Percentiles rank a stretch among this genome's conserved stretches.
These are phyloP conservation scores for Mola mola DNA, from an alignment of 2,113 vertebrate genomes.

Conservation along the genomic window DNA sequence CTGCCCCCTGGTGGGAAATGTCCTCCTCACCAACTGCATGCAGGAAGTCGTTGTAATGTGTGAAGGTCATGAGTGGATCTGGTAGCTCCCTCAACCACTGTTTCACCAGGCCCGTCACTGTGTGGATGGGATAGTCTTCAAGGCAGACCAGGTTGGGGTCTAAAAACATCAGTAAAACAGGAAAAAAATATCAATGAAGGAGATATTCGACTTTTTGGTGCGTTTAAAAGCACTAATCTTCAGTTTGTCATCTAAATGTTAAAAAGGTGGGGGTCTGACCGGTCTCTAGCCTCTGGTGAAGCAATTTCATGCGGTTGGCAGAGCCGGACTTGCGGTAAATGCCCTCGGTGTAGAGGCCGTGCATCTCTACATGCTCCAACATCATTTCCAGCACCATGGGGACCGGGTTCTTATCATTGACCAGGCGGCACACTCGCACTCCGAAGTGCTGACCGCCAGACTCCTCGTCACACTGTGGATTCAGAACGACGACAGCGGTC, in stretches of 20 bases:
- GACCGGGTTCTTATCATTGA: constrained; percentile 87
- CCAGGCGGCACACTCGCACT: constrained; percentile 85
- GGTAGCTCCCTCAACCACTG: constrained; percentile 96
- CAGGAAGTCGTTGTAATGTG: constrained; percentile 92
- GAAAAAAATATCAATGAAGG: not conserved
- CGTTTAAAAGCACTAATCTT: not conserved
- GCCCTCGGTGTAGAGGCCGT: constrained; percentile 95
- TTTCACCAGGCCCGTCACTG: constrained; percentile 94
- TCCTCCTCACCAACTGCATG: constrained; percentile 89
- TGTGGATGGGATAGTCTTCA: constrained; percentile 95
- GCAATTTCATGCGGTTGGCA: constrained; percentile 93
- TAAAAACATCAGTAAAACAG: constrained; percentile 48
- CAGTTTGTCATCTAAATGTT: not conserved
- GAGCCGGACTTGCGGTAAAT: constrained; percentile 98
- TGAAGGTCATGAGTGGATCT: constrained; percentile 95
- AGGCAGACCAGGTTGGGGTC: constrained; percentile 87
- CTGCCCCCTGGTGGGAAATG: constrained; percentile 16
- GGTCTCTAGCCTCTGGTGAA: constrained; percentile 89
- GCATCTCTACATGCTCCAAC: constrained; percentile 96
- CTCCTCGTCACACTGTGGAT: constrained; percentile 82
- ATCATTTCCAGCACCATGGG: constrained; percentile 93
- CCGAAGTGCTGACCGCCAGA: constrained; percentile 86
- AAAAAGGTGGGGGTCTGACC: constrained; percentile 75
- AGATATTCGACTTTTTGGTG: not conserved
- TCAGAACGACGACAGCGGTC: not conserved